These are phyloP conservation scores for Spizella passerina DNA, from an alignment of 2,797 vertebrate species.

Conservation along the genomic window DNA sequence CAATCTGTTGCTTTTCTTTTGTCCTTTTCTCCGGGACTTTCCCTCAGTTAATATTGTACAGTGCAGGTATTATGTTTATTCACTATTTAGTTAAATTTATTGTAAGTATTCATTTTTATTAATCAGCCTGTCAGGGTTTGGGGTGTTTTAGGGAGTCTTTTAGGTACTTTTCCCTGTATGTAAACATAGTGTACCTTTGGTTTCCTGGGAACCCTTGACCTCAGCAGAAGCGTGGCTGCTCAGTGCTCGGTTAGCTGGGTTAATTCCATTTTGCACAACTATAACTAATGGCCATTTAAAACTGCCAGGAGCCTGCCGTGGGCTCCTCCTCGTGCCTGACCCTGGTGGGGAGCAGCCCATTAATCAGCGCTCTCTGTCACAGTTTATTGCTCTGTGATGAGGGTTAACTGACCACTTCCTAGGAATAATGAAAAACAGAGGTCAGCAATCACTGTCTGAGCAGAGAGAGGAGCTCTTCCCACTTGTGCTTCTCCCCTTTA, in stretches of 20 bases:
- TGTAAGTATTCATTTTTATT: background rate
- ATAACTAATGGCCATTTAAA: conserved; percentile 31
- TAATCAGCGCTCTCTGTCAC: conserved; percentile 36
- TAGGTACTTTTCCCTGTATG: background rate
- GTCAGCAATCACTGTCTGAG: conserved; percentile 7
- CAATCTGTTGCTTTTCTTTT: background rate
- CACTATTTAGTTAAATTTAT: background rate
- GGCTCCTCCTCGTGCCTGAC: background rate
- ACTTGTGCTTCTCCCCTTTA: background rate
- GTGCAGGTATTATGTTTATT: background rate
- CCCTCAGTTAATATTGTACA: background rate
- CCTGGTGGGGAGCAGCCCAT: background rate
- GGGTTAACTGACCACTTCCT: conserved; percentile 63
- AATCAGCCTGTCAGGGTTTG: background rate
- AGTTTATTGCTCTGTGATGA: conserved; percentile 47
- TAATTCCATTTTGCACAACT: conserved; percentile 38
- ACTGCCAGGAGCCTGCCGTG: background rate
- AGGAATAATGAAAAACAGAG: conserved; percentile 58
- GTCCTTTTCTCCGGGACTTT: background rate
- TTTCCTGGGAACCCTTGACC: background rate
- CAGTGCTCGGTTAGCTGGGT: conserved; percentile 4
- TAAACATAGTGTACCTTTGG: background rate
- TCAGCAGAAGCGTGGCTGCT: background rate
- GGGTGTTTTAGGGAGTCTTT: accelerated
- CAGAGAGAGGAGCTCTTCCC: background rate